Conservation (phyloP, 92 coral and sea anemone species). For the Epizoanthus fatuus region DNA sequence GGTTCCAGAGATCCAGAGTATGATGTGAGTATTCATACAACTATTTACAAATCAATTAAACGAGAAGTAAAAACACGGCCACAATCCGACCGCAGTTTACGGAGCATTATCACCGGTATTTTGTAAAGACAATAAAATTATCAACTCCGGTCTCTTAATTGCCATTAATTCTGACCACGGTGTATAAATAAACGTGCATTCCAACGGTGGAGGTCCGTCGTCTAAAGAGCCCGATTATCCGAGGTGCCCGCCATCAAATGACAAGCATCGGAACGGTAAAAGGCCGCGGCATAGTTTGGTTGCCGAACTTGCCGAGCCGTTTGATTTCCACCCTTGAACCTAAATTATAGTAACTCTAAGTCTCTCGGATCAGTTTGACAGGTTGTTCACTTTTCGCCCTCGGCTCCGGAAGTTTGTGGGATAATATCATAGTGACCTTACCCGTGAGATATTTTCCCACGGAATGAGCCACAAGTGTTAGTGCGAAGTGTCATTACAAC, state of each 20-base stretch:
- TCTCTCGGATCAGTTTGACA: constrained; percentile 39
- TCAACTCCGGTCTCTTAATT: constrained; percentile 34
- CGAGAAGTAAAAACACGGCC: constrained; percentile 33
- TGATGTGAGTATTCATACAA: constrained; percentile 91
- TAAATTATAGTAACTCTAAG: constrained; percentile 58
- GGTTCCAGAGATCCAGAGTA: constrained; percentile 92
- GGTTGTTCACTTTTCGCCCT: constrained; percentile 24
- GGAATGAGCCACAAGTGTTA: constrained; percentile 84
- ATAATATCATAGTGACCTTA: constrained; percentile 34
- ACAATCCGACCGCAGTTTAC: constrained; percentile 34
- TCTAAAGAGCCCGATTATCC: constrained; percentile 14
- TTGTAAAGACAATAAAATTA: constrained; percentile 18
- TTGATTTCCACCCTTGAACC: constrained; percentile 59
- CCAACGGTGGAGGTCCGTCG: constrained; percentile 55
- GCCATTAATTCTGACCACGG: constrained; percentile 23
- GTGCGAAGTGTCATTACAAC: constrained; percentile 81
- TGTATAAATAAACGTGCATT: background rate
- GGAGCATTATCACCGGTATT: background rate
- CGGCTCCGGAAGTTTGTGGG: constrained; percentile 48
- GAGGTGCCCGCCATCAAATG: background rate
- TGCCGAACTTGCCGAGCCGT: constrained; percentile 67
- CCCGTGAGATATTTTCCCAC: constrained; percentile 90
- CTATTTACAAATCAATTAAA: constrained; percentile 52
- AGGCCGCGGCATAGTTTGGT: constrained; percentile 26
- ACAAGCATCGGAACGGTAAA: background rate